Evolutionary conservation across 2,797 vertebrate species (phyloP).

Genomic region (Eidolon dupreanum): DNA sequence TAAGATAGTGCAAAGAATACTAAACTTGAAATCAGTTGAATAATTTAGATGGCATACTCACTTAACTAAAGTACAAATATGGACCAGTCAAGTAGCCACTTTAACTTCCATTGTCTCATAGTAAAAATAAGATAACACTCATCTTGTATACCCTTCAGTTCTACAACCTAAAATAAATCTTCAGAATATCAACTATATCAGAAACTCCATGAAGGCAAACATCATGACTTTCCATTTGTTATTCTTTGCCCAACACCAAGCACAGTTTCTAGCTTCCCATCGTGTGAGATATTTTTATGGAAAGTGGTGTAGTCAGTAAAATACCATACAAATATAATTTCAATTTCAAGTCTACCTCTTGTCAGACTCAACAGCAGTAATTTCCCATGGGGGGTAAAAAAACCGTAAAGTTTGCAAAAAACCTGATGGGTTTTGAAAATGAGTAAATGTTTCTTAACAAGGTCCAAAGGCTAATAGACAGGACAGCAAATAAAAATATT

Average conservation of each 20-base stretch:
- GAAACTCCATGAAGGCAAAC: background rate
- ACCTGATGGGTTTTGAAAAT: background rate
- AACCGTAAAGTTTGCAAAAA: background rate
- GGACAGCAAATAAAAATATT: background rate
- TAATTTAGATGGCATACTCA: background rate
- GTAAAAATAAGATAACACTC: background rate
- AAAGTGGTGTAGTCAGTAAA: background rate
- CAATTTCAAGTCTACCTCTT: background rate
- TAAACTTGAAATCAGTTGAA: background rate
- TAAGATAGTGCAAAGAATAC: background rate
- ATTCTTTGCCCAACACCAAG: background rate
- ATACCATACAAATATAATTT: background rate
- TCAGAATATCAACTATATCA: background rate
- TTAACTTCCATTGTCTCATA: background rate
- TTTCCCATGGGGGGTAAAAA: background rate
- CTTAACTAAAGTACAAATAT: background rate
- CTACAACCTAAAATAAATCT: background rate
- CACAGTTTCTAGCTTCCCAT: background rate
- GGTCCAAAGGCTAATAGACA: background rate
- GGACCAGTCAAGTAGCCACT: background rate
- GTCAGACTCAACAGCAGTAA: background rate
- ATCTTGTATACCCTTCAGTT: background rate
- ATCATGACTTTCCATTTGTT: background rate
- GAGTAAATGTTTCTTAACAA: background rate
- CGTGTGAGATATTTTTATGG: background rate